Evolutionary conservation across 1,140 invertebrate species (phyloP), one percentile per base, ranked within the genome.

Genomic region (Trialeurodes vaporariorum): DNA sequence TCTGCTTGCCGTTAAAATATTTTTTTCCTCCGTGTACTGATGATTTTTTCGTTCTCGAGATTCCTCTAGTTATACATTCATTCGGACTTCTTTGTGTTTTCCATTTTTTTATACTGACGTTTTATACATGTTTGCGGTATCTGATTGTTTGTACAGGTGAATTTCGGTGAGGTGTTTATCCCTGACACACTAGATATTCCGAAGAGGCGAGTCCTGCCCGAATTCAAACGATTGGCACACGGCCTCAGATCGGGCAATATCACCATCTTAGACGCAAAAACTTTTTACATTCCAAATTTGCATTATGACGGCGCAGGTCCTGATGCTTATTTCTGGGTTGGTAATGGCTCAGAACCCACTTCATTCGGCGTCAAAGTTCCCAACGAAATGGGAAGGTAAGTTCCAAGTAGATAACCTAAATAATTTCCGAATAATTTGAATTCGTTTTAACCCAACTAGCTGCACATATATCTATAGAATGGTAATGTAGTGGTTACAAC

Each of bases 311-410:
- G 93, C 9, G 88, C 86, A 13, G 91, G 90, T 0, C 89, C 91
- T 1, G 92, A 94, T 75, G 91, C 92, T 2, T 95, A 92, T 77
- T 96, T 96, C 77, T 94, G 90, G 90, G 92, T 94, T 2, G 93
- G 93, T 5, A 93, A 87, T 72, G 93, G 92, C 0, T 80, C 83
- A 0, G 86, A 92, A 73, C 93, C 93, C 0, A 86, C 84, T 73
- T 80, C 87, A n/a, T 86, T 88, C 75, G 92, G 92, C 22, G 86
- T 86, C 69, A 95, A 94, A 81, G 91, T 96, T 0, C 88, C 90
- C 0, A 94, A 94, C 78, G 92, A 96, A 78, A 83, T 89, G 73
- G 89, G 90, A 70, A 84, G 82, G 84, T 85, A 74, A 76, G 61
- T 61, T n/a, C n/a, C n/a, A n/a, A n/a, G n/a, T 59, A 13, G 5